Evolutionary conservation across 2,888 invertebrate genomes (phyloP).

Genomic region (Nomada hirtipes): DNA sequence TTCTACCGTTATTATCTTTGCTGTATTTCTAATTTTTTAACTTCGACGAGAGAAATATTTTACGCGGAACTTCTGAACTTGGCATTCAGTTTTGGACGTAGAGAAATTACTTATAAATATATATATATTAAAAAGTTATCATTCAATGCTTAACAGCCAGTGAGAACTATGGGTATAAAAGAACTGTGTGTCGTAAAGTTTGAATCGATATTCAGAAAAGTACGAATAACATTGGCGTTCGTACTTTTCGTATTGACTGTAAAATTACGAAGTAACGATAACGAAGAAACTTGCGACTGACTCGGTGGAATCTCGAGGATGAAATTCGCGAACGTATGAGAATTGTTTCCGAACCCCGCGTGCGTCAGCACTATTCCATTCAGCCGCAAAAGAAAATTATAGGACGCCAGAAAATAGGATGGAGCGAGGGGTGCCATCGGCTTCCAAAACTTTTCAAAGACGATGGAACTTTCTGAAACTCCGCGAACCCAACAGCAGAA

Average conservation of each 20-base stretch:
- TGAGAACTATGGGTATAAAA: no score
- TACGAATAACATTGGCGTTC: not conserved
- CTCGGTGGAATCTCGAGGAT: not conserved
- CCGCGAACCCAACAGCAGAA: not conserved
- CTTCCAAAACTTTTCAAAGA: constrained; percentile 53
- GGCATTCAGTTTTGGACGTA: no score
- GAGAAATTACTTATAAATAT: no score
- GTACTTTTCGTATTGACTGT: not conserved
- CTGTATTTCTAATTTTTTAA: no score
- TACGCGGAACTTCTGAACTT: no score
- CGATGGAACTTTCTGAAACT: constrained; percentile 44
- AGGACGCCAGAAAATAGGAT: constrained; percentile 56
- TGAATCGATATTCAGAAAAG: not conserved
- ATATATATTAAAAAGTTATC: no score
- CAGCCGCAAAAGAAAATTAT: constrained; percentile 38
- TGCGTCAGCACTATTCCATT: constrained; percentile 36
- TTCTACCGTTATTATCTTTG: no score
- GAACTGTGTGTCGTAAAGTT: no score
- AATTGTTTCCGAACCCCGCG: not conserved
- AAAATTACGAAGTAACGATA: constrained; percentile 18
- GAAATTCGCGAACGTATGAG: constrained; percentile 20
- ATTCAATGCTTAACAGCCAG: no score
- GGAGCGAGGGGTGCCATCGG: constrained; percentile 33
- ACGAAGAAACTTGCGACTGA: constrained; percentile 9
- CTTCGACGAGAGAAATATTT: no score